A percentile compares a stretch with the other conserved stretches of the same genome.
phyloP scores from a whole-genome alignment of 2,113 vertebrate genomes.

The Ptilorrhoa leucosticta region DNA sequence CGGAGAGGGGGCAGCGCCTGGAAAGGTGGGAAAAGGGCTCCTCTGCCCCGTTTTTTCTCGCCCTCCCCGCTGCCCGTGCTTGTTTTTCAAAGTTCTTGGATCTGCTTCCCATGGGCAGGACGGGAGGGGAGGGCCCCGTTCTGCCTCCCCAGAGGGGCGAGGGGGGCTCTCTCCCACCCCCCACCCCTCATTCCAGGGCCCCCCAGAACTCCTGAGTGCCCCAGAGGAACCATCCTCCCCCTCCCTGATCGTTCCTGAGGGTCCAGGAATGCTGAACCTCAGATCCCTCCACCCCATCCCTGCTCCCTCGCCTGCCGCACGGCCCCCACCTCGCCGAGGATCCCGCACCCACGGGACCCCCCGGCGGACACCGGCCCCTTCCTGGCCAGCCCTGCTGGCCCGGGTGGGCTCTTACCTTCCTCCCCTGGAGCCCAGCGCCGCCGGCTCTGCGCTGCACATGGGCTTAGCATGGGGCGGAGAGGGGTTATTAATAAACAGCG shows the following conservation, averaged over 20 bases:
- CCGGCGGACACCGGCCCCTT: neutral
- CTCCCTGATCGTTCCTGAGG: fast-evolving
- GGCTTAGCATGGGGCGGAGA: conserved; percentile 48
- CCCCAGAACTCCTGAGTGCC: neutral
- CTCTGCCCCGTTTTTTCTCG: neutral
- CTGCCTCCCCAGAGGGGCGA: neutral
- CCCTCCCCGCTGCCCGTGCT: neutral
- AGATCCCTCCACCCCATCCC: neutral
- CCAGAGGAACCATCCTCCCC: fast-evolving
- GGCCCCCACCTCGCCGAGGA: neutral
- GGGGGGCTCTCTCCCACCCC: neutral
- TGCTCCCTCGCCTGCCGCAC: neutral
- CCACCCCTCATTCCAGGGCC: neutral
- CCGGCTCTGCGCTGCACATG: conserved; percentile 59
- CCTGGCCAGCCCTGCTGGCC: neutral
- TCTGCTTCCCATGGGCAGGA: neutral
- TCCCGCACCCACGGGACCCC: neutral
- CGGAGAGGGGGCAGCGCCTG: neutral
- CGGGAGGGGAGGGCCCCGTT: neutral
- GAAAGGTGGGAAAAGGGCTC: neutral
- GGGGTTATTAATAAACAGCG: conserved; percentile 72
- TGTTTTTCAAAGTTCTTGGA: conserved; percentile 17
- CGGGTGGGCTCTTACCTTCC: conserved; percentile 67
- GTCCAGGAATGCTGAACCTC: neutral
- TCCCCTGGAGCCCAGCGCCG: conserved; percentile 48